Evolutionary conservation across 2,797 vertebrate species (phyloP).

Genomic region (Dendrocincla tyrannina): DNA sequence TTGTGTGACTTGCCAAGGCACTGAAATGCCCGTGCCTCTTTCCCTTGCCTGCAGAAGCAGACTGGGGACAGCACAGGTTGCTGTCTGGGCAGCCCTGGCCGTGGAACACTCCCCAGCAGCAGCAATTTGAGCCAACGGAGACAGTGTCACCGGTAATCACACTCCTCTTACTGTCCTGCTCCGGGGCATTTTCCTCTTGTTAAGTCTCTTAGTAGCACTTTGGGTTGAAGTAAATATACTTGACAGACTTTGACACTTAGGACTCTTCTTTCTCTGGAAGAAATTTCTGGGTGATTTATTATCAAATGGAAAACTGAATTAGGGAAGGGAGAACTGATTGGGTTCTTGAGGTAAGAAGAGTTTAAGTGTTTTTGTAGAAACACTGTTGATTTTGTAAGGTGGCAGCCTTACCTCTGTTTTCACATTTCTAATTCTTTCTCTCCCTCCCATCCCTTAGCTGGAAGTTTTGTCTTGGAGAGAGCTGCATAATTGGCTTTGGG

Average conservation of each 20-base stretch:
- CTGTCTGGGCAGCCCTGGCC: not conserved
- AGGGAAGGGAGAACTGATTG: not conserved
- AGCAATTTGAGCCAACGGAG: not conserved
- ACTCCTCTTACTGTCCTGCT: not conserved
- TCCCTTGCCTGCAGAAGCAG: slow-evolving; percentile 15
- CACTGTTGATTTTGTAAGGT: not conserved
- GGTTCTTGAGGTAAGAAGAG: not conserved
- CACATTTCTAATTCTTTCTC: not conserved
- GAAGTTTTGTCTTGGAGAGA: not conserved
- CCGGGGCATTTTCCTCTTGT: not conserved
- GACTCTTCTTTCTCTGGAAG: not conserved
- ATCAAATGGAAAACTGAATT: not conserved
- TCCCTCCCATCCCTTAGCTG: not conserved
- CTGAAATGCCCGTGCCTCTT: not conserved
- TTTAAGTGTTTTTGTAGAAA: not conserved
- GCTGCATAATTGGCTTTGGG: not conserved
- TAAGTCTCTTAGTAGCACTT: not conserved
- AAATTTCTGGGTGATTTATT: not conserved
- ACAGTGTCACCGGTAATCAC: slow-evolving; percentile 3
- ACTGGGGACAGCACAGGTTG: not conserved
- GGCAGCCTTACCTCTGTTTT: not conserved
- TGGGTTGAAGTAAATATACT: not conserved
- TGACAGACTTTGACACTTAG: not conserved
- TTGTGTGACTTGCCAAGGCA: not conserved
- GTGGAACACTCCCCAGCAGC: not conserved